These are phyloP conservation scores for Cavia porcellus DNA, from an alignment of 2,113 vertebrate genomes.

Conservation along the genomic window DNA sequence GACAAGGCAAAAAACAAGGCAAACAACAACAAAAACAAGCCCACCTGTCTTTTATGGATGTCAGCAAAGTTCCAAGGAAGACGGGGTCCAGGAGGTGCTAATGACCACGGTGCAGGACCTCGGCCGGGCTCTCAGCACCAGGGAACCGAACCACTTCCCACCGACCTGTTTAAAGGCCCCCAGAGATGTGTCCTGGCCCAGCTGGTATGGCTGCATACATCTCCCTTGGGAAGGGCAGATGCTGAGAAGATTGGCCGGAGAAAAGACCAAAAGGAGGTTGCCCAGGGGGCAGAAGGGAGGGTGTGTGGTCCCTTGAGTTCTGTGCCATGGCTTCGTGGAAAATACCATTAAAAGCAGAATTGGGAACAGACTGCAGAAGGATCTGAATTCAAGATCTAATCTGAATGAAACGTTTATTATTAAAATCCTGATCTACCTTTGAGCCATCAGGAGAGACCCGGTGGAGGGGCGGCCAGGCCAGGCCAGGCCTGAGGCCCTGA, in stretches of 20 bases:
- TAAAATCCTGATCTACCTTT: background rate
- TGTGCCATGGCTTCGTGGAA: no score
- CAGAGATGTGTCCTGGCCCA: no score
- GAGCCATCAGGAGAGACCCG: background rate
- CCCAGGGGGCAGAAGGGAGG: background rate
- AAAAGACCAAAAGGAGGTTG: background rate
- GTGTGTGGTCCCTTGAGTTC: accelerated
- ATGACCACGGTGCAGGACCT: accelerated
- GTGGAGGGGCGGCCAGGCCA: background rate
- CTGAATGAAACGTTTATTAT: background rate
- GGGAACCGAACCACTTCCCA: background rate
- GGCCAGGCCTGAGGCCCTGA: background rate
- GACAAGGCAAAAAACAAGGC: background rate
- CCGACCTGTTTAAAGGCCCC: background rate
- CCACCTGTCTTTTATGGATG: background rate
- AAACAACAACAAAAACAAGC: background rate
- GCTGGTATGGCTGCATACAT: background rate
- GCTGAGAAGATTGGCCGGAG: background rate
- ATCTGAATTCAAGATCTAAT: background rate
- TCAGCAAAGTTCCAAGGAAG: background rate
- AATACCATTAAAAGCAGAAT: background rate
- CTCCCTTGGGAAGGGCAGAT: background rate
- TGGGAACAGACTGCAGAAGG: background rate
- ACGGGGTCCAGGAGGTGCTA: accelerated
- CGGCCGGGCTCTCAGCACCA: background rate